Conservation (phyloP, 1,140 invertebrate genomes). For the Melanaphis sacchari region DNA sequence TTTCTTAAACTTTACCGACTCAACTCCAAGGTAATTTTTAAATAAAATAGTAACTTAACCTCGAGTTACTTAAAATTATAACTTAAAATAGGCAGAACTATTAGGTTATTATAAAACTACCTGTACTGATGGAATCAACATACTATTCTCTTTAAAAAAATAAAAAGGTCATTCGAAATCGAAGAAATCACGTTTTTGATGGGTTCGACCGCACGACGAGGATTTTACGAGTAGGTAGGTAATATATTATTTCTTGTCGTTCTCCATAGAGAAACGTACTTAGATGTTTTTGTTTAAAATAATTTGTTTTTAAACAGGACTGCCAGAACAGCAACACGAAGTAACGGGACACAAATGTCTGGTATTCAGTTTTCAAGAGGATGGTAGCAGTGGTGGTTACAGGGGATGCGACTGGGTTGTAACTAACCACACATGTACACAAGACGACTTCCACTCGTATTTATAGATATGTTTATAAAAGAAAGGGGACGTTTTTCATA, state of each 20-base stretch:
- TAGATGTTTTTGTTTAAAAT: not conserved
- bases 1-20: not conserved
- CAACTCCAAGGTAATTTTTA: not conserved
- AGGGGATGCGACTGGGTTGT: not conserved
- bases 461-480: constrained; percentile 11
- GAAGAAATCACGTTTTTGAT: not conserved
- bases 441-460: not conserved
- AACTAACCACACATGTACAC: not conserved
- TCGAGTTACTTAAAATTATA: not conserved
- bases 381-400: not conserved
- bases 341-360: not conserved
- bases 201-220: not conserved
- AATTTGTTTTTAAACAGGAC: not conserved
- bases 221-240: not conserved
- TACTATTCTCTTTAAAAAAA: not conserved
- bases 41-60: not conserved
- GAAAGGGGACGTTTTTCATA: not conserved
- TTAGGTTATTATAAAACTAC: not conserved
- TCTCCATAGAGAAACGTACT: not conserved
- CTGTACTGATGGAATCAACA: not conserved
- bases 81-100: not conserved
- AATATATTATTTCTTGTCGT: not conserved
- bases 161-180: not conserved
- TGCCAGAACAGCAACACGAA: not conserved
- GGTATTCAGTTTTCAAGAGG: not conserved